phyloP scores from a whole-genome alignment of 2,888 invertebrate species.

The Choristoneura rosaceana region DNA sequence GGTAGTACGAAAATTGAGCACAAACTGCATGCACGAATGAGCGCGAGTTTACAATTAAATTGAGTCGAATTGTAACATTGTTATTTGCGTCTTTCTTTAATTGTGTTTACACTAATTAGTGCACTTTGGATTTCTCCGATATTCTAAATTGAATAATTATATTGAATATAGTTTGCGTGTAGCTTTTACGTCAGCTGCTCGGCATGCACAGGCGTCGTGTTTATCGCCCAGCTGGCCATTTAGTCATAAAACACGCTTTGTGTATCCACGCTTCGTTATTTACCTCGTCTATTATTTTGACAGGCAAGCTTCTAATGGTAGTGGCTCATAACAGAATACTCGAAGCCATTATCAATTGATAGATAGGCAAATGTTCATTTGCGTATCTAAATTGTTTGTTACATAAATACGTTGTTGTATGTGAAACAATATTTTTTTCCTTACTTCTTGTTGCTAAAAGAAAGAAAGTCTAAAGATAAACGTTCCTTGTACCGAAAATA shows the following conservation, averaged over 20 bases:
- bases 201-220: not conserved
- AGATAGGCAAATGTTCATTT: not conserved
- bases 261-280: not conserved
- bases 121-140: not conserved
- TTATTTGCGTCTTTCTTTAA: not conserved
- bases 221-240: conserved; percentile 1
- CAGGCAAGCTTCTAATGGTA: not conserved
- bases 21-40: not conserved
- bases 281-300: not conserved
- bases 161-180: not conserved
- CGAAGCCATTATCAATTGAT: not conserved
- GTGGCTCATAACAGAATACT: not conserved
- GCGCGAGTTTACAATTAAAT: not conserved
- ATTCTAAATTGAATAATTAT: not conserved
- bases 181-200: not conserved
- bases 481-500: too few relatives aligned
- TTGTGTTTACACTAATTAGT: not conserved
- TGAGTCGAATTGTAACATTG: not conserved
- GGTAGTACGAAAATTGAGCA: not conserved
- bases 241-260: conserved; percentile 1
- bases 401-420: not conserved
- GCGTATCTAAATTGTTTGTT: too few relatives aligned
- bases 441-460: too few relatives aligned
- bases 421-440: not conserved
- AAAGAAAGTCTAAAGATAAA: too few relatives aligned